Conservation (phyloP, 2,797 vertebrate genomes). For the Cuniculus paca region DNA sequence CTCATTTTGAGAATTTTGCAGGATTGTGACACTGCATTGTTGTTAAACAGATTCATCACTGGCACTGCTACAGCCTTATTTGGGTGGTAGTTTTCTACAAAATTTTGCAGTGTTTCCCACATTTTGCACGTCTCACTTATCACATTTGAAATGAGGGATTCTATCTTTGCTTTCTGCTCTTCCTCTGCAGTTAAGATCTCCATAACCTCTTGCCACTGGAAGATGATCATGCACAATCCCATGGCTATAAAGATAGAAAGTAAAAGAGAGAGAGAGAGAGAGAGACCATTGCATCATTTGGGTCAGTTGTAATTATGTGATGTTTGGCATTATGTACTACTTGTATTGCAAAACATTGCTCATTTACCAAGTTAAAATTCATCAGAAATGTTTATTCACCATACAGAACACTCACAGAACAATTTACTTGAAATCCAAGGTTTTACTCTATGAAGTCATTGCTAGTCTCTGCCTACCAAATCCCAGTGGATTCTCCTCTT, state of each 20-base stretch:
- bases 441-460: background rate
- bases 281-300: background rate
- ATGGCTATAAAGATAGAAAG: background rate
- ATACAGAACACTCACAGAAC: background rate
- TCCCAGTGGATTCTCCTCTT: accelerated
- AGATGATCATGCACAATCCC: background rate
- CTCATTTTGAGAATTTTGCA: background rate
- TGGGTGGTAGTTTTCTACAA: background rate
- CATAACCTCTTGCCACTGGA: background rate
- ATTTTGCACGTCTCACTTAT: background rate
- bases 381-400: background rate
- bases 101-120: background rate
- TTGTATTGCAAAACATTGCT: background rate
- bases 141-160: background rate
- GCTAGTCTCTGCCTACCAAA: background rate
- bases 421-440: background rate
- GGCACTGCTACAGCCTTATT: background rate
- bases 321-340: background rate
- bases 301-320: background rate
- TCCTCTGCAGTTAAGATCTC: background rate
- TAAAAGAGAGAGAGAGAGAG: background rate
- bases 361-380: background rate
- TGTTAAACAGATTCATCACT: background rate
- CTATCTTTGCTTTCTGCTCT: background rate
- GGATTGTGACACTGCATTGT: background rate